phyloP scores from a whole-genome alignment of 2,113 vertebrate species.

The Brienomyrus brachyistius region DNA sequence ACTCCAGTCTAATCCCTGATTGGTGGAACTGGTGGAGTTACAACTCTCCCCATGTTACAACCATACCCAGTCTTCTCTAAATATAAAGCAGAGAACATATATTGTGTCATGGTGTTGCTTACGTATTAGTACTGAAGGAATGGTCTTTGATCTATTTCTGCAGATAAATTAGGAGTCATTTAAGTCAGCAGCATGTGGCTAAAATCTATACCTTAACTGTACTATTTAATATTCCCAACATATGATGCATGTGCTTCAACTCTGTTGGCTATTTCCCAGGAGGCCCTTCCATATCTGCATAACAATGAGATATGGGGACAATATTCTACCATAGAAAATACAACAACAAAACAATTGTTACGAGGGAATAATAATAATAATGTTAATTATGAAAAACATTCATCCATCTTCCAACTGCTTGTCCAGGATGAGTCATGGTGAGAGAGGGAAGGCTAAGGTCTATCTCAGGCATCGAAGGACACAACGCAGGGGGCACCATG shows the following conservation, averaged over 20 bases:
- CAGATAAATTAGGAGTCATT: not conserved
- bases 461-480: not conserved
- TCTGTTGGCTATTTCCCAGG: not conserved
- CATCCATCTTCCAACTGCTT: not conserved
- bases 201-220: not conserved
- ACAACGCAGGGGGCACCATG: too few relatives aligned
- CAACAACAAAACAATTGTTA: not conserved
- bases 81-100: not conserved
- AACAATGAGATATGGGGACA: not conserved
- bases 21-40: constrained; percentile 12
- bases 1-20: constrained; percentile 15
- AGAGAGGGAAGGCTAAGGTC: not conserved
- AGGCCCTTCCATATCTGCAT: not conserved
- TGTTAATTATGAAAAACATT: not conserved
- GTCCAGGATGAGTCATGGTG: not conserved
- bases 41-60: constrained; percentile 12
- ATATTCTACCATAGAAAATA: not conserved
- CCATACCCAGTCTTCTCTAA: not conserved
- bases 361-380: not conserved
- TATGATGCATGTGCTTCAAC: not conserved
- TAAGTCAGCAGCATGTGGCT: not conserved
- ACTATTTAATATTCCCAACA: not conserved
- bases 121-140: not conserved
- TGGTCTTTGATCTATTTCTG: not conserved
- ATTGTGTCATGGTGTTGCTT: not conserved